phyloP scores from a whole-genome alignment of 2,888 invertebrate genomes.

The Limnephilus marmoratus region DNA sequence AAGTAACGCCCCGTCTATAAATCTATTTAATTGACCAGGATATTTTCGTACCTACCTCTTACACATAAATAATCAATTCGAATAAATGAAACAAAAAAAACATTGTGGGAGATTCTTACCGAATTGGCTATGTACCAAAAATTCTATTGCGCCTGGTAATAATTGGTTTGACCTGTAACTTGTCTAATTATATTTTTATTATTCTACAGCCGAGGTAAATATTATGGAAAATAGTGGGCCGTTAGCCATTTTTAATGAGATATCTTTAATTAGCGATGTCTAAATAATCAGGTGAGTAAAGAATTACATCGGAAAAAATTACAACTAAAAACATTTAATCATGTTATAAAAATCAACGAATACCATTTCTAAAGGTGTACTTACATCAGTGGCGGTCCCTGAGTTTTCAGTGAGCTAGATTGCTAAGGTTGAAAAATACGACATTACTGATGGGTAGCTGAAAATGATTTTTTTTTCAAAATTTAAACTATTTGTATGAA shows the following conservation, averaged over 20 bases:
- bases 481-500: no score
- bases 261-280: background rate
- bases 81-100: constrained; percentile 32
- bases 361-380: no score
- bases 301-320: background rate
- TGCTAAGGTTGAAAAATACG: no score
- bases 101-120: constrained; percentile 44
- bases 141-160: background rate
- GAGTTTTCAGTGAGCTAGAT: no score
- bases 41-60: background rate
- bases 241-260: background rate
- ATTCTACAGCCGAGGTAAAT: constrained; percentile 13
- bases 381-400: no score
- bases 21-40: background rate
- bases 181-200: constrained; percentile 7
- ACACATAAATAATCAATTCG: constrained; percentile 47
- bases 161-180: constrained; percentile 54
- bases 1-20: background rate
- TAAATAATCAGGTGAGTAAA: background rate
- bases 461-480: no score
- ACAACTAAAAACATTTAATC: background rate
- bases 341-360: no score
- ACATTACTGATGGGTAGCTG: no score
- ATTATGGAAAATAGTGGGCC: constrained; percentile 11
- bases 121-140: constrained; percentile 16